Percentiles rank a stretch among this genome's conserved stretches.
These are phyloP conservation scores for Catalaphyllia jardinei DNA, from an alignment of 64 coral and sea anemone species.

Conservation along the genomic window DNA sequence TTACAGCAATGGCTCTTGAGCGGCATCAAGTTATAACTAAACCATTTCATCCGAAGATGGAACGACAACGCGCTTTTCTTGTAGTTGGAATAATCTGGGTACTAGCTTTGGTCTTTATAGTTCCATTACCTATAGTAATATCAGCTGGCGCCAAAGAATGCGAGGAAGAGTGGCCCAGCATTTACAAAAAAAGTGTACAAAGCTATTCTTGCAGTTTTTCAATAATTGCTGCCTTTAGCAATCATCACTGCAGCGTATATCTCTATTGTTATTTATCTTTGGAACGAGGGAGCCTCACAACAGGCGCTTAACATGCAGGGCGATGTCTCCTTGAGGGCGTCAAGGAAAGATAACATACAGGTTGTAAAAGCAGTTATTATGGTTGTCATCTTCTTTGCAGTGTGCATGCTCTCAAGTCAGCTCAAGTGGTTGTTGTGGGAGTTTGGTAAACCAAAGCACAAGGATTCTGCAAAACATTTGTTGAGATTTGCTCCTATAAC, in stretches of 20 bases:
- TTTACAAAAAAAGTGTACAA: not conserved
- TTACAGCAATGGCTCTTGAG: constrained; percentile 31
- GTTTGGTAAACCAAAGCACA: constrained; percentile 36
- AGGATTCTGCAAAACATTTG: constrained; percentile 7
- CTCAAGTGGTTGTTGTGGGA: constrained; percentile 58
- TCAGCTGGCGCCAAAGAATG: not conserved
- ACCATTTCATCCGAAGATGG: not conserved
- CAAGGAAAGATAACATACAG: constrained; percentile 51
- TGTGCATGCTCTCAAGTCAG: constrained; percentile 56
- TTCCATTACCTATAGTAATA: constrained; percentile 10
- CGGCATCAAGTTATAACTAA: constrained; percentile 19
- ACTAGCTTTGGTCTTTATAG: not conserved
- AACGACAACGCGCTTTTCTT: not conserved
- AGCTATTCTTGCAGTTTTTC: not conserved
- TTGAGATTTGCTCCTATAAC: constrained; percentile 45
- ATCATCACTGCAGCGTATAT: constrained; percentile 8
- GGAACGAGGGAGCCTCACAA: not conserved
- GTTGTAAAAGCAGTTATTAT: constrained; percentile 45
- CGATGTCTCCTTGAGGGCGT: not conserved
- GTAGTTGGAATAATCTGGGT: constrained; percentile 15
- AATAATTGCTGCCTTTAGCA: constrained; percentile 17
- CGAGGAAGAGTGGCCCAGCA: not conserved
- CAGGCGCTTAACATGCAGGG: constrained; percentile 25
- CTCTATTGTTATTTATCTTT: not conserved
- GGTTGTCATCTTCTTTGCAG: constrained; percentile 61